Base-by-base conservation (phyloP, 2,888 invertebrate genomes). In the Orchestes rusci region DNA sequence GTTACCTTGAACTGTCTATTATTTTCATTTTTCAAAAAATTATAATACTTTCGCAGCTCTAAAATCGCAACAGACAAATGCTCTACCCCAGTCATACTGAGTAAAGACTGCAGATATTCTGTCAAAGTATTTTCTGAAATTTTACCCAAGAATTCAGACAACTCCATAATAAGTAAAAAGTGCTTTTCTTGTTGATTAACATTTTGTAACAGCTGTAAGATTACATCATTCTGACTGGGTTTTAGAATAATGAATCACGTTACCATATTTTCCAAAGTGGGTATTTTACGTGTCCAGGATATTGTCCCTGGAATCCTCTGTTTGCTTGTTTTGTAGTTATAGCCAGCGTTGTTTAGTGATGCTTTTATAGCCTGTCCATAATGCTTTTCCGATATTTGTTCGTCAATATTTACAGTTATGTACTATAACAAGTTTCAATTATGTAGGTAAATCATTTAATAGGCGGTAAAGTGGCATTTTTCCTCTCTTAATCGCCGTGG, bases 141-240 rank as follows among this genome's bases (percentile, higher is more conserved):
- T 56, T 63, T 62, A 2, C 57, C 45, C 3, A 68, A 50, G n/a
- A 66, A 59, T 48, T 71, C 64, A 2, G 63, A 48, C 54, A 61
- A 63, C 40, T 64, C 59, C 64, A 72, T 65, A 39, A 74, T 57
- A 27, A 72, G 40, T 1, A 73, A 28, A 8, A 65, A 53, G 32
- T 67, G 60, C 12, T 65, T 57, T 48, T 69, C 63, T 29, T 55
- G 48, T 8, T 62, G 59, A 17, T 49, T 49, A 17, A 41, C 45
- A 37, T 47, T 55, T 47, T 53, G 57, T 38, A 53, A 30, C 18
- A 43, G 18, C 55, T 55, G 31, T 39, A 52, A 53, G 15, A 15
- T 12, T 15, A 7, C 10, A 23, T 23, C 10, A 23, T 23, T 5
- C 7, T 7, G 10, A 12, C 4, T 30, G 5, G 12, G 5, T 30